Percentiles rank a stretch among this genome's conserved stretches.
Conservation (phyloP, 2,113 vertebrate species). For the Corythaixoides concolor region DNA sequence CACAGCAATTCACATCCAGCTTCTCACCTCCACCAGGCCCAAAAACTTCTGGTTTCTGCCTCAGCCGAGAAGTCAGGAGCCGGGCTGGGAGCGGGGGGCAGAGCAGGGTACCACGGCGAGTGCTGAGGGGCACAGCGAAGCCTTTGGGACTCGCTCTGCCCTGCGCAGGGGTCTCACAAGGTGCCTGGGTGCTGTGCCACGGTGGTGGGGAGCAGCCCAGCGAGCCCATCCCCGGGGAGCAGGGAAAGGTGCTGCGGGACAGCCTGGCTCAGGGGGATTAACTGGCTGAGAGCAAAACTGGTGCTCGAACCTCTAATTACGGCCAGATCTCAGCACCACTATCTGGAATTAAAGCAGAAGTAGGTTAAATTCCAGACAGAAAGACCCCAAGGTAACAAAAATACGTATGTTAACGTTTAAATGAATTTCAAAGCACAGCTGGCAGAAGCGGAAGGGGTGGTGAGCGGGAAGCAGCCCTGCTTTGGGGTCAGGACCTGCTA, state of each 20-base stretch:
- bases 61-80: background rate
- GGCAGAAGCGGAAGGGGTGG: background rate
- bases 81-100: background rate
- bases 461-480: background rate
- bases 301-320: background rate
- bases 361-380: background rate
- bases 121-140: background rate
- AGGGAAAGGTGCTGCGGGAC: background rate
- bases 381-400: background rate
- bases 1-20: background rate
- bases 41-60: background rate
- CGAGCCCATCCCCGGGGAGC: rapidly evolving
- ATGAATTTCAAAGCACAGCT: background rate
- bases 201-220: background rate
- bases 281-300: background rate
- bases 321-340: background rate
- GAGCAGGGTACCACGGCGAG: background rate
- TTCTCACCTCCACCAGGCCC: background rate
- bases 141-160: background rate
- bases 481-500: background rate
- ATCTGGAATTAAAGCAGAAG: background rate
- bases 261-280: background rate
- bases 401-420: rapidly evolving
- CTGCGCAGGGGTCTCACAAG: background rate
- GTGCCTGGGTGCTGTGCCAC: background rate